Base-by-base conservation (phyloP, 2,888 invertebrate genomes). In the Laspeyria flexula region DNA sequence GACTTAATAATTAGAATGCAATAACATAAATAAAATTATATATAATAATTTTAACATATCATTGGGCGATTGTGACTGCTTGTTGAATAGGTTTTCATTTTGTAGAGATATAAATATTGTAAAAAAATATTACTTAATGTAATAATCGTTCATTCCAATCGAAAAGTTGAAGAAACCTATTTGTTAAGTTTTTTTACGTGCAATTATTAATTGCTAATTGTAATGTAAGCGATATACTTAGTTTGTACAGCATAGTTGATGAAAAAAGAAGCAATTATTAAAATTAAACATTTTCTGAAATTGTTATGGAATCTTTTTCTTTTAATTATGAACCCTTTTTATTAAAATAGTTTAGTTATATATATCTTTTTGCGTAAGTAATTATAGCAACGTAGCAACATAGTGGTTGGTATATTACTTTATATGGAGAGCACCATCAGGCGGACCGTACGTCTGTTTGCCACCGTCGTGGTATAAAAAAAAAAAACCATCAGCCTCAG, bases 31-130 rank as follows among this genome's bases (percentile, higher is more conserved):
- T 41, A 76, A 71, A 64, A 62, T 59, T 55, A 64, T 64, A 68
- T 64, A 68, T 52, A 62, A 87, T 88, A 89, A 90, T 90, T 91
- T 90, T 88, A 90, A 93, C 92, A 93, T 93, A 92, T 93, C 93
- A 93, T 91, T 90, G 92, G 81, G 92, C 92, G 93, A 92, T 93
- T 92, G 92, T 93, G 92, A 93, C 90, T 88, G 92, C 92, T 92
- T 92, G 87, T 90, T 91, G 86, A 83, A 78, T 80, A 88, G 82
- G 83, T 82, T 88, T 88, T 92, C 85, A 87, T 90, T 90, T 90
- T 55, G 85, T 89, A 90, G 88, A 78, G 66, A 82, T 87, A 88
- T 81, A 85, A 86, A 88, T 89, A 90, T 83, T 92, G 91, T 91
- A 90, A 89, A 88, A 89, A 88, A 73, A 78, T 83, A 86, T 86